Conservation (phyloP, 1,140 invertebrate species). For the Drosophila kikkawai region DNA sequence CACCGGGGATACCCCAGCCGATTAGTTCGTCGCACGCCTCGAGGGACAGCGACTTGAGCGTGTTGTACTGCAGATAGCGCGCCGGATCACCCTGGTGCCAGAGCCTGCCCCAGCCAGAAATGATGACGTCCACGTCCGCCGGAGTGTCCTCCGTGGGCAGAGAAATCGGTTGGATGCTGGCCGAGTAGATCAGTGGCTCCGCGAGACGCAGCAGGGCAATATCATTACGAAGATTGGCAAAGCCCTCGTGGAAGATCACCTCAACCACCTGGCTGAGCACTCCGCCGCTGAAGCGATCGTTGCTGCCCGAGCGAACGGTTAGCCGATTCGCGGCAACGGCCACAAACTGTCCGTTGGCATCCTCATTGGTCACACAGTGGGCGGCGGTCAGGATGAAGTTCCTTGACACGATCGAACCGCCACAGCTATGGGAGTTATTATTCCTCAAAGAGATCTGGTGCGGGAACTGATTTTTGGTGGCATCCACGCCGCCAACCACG, state of each 20-base stretch:
- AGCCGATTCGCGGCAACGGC: conserved; percentile 20
- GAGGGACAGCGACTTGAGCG: conserved; percentile 46
- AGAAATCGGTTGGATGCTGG: conserved; percentile 75
- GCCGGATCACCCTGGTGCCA: conserved; percentile 64
- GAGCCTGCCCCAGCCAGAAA: conserved; percentile 86
- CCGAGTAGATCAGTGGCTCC: conserved; percentile 67
- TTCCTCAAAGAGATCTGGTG: conserved; percentile 86
- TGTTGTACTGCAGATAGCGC: conserved; percentile 63
- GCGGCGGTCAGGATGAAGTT: conserved; percentile 87
- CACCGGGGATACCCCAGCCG: conserved; percentile 22
- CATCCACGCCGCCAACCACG: conserved; percentile 86
- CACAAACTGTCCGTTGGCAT: background rate
- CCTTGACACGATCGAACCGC: conserved; percentile 86
- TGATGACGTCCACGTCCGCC: conserved; percentile 54
- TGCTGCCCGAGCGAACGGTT: conserved; percentile 57
- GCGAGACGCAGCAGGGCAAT: conserved; percentile 85
- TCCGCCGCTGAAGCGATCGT: conserved; percentile 63
- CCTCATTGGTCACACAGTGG: conserved; percentile 85
- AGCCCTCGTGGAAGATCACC: conserved; percentile 81
- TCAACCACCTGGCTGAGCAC: conserved; percentile 42
- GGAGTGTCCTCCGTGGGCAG: conserved; percentile 68
- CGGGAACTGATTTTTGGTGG: conserved; percentile 82
- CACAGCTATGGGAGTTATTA: conserved; percentile 85
- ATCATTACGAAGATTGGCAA: conserved; percentile 84
- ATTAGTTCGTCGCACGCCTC: conserved; percentile 39